Conservation (phyloP, 2,888 invertebrate species). For the Celastrina argiolus region DNA sequence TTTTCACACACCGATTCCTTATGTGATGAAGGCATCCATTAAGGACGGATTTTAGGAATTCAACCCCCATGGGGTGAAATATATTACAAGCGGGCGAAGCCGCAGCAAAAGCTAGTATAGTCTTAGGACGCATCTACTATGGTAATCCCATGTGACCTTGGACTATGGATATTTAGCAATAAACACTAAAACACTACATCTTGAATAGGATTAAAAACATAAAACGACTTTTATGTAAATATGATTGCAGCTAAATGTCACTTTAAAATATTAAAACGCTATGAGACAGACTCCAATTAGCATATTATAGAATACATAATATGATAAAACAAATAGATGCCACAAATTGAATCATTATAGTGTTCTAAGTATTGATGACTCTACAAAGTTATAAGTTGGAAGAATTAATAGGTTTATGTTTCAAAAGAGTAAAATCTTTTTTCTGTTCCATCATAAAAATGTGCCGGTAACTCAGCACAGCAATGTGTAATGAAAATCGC, state of each 20-base stretch:
- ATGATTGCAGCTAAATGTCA: conserved; percentile 17
- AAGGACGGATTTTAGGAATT: no score
- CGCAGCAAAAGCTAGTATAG: no score
- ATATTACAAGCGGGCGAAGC: no score
- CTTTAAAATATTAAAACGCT: conserved; percentile 5
- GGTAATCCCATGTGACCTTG: background rate
- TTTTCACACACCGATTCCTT: no score
- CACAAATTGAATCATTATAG: background rate
- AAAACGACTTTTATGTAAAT: conserved; percentile 19
- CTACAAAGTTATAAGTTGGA: background rate
- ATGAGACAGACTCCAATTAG: background rate
- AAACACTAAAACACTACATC: conserved; percentile 6
- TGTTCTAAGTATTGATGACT: background rate
- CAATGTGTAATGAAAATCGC: no score
- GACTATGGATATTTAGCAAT: conserved; percentile 10
- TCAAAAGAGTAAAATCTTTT: no score
- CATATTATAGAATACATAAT: conserved; percentile 4
- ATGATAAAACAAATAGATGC: background rate
- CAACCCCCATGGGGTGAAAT: no score
- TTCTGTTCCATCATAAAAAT: background rate
- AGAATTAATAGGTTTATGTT: no score
- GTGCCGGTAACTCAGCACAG: background rate
- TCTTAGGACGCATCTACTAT: background rate
- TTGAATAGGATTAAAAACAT: background rate
- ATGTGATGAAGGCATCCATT: no score